Base-by-base conservation (phyloP, 2,113 vertebrate species). In the Melospiza georgiana region DNA sequence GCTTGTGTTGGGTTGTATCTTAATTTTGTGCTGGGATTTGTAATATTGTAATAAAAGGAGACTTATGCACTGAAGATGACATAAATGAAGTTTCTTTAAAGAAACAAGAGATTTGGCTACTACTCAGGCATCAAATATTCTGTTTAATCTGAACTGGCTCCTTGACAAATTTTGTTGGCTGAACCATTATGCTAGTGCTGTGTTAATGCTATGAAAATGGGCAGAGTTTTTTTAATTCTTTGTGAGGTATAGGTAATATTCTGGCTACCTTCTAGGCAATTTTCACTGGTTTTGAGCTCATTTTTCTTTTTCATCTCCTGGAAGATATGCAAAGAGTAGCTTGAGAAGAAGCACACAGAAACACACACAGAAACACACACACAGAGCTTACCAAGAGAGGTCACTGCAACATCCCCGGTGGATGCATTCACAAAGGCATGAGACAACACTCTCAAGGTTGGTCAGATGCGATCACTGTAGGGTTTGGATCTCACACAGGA, bases 361-460 rank as follows among this genome's bases (percentile, higher is more conserved):
- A 9, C 54, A 12, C 30, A 58, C 46, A 62, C 9, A 35, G 37
- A 12, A 52, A 52, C 15, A 52, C 10, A 28, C 51, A 52, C 51
- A 73, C 58, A 43, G 2, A 27, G 18, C 3, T 84, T 93, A 84
- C 91, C 93, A 83, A 91, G 87, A 95, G 91, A 93, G 89, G 90
- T 90, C 84, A 80, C 75, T 94, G 81, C 43, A 25, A 66, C 78
- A 83, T 91, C 87, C 72, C 80, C 19, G 1, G 59, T 54, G 58
- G 74, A 69, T 46, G 52, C n/a, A 35, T 69, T 87, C 62, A 30
- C 66, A 51, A 49, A 83, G 54, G n/a, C 43, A 16, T 23, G 61
- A 87, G 67, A 66, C 28, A 66, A 28, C 41, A 31, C 20, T 16
- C 49, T 57, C 58, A 35, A 43, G 43, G 16, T 30, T 33, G 58